Base-by-base conservation (phyloP, 2,113 vertebrate species). In the Phoenicopterus ruber region DNA sequence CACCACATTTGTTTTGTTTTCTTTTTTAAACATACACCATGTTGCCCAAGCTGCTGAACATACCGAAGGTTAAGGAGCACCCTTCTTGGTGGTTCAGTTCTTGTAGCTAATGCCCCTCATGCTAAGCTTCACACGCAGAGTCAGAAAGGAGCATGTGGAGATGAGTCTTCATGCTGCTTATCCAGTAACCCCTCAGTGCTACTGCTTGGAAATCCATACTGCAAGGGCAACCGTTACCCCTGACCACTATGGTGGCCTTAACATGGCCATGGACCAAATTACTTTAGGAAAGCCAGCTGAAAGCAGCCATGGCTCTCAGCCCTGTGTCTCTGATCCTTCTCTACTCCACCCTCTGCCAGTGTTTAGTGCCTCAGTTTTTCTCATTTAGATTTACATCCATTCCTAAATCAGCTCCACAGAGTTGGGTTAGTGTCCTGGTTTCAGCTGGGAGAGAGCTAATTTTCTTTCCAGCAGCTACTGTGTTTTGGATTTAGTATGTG, bases 81-180 rank as follows among this genome's bases (percentile, higher is more conserved):
- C 29, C 59, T 44, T 26, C n/a, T 26, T 47, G 34, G 46, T 14
- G 44, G 50, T 16, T 77, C n/a, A 32, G 21, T 4, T 92, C 55
- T 28, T 52, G 49, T 0, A 44, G 62, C 9, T 49, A 44, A 20
- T 42, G 54, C 14, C 34, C 38, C 44, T 83, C n/a, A 18, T 2
- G 44, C 44, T 50, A 44, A 61, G 31, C n/a, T 69, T 72, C 47
- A 59, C 14, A 76, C 0, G 1, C 15, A 59, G 29, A 26, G 50
- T 38, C 57, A 50, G 40, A 28, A 49, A 15, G 36, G 42, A 70
- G 32, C 1, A 0, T 0, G 18, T 38, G 28, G 13, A 49, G 9
- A 19, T 0, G 9, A 70, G 29, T 29, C 40, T 40, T 74, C 24
- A 11, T 2, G 4, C n/a, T 82, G 57, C n/a, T 74, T 20, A 40